Evolutionary conservation across 2,113 vertebrate species (phyloP).

Genomic region (Alligator mississippiensis): DNA sequence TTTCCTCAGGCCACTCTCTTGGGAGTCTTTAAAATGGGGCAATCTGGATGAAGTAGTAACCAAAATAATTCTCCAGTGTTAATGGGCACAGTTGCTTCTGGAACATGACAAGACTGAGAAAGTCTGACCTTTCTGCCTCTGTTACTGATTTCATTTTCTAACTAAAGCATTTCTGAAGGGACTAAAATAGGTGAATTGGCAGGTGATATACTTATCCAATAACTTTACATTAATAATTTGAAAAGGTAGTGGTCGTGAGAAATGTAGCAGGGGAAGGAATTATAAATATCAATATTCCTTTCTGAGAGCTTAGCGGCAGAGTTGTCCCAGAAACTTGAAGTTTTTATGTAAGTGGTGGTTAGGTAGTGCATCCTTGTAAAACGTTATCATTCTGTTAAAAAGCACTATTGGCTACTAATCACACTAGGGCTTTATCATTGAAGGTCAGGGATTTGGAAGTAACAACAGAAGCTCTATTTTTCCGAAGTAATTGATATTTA

Average conservation of each 20-base stretch:
- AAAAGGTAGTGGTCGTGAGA: background rate
- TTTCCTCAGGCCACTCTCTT: background rate
- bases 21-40: constrained; percentile 33
- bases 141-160: background rate
- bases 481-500: background rate
- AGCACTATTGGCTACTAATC: background rate
- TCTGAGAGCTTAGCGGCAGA: background rate
- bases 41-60: constrained; percentile 11
- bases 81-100: constrained; percentile 45
- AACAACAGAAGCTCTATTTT: background rate
- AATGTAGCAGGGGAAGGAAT: background rate
- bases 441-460: background rate
- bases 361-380: background rate
- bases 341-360: background rate
- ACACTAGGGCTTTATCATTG: background rate
- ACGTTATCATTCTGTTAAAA: background rate
- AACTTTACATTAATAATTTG: background rate
- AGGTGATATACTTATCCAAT: background rate
- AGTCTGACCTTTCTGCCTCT: background rate
- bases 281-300: background rate
- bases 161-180: background rate
- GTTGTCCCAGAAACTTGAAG: background rate
- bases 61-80: constrained; percentile 48
- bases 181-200: background rate
- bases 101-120: background rate